phyloP scores from a whole-genome alignment of 2,797 vertebrate genomes.

The Sebastes nivosus region DNA sequence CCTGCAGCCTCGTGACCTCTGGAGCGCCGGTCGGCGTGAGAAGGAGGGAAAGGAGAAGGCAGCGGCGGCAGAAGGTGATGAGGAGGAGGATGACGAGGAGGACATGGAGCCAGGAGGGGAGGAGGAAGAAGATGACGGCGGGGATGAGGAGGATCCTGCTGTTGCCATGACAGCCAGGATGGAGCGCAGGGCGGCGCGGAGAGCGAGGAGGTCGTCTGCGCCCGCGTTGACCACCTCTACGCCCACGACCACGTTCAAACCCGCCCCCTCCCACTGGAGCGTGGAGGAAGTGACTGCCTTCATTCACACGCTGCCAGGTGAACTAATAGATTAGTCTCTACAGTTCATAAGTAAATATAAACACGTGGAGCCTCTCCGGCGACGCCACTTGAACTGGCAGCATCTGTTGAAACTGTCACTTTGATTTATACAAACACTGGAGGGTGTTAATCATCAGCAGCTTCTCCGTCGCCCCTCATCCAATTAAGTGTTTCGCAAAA shows the following conservation, averaged over 20 bases:
- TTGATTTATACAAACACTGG: constrained; percentile 28
- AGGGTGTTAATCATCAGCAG: constrained; percentile 28
- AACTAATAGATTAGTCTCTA: background rate
- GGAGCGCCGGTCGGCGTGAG: constrained; percentile 72
- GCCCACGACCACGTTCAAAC: constrained; percentile 70
- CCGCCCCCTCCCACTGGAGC: constrained; percentile 90
- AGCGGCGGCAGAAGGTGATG: constrained; percentile 39
- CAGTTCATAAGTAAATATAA: background rate
- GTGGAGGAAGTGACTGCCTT: constrained; percentile 96
- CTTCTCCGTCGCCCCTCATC: background rate
- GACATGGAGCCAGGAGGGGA: constrained; percentile 43
- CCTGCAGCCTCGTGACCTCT: constrained; percentile 73
- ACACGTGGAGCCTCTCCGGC: background rate
- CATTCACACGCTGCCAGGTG: constrained; percentile 94
- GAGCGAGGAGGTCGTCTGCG: constrained; percentile 84
- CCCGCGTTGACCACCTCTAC: constrained; percentile 81
- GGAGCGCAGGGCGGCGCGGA: constrained; percentile 86
- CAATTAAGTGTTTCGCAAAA: constrained; percentile 57
- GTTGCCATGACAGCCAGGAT: constrained; percentile 89
- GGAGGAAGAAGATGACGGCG: constrained; percentile 52
- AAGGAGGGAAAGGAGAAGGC: constrained; percentile 73
- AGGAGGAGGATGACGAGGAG: constrained; percentile 50
- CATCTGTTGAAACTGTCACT: background rate
- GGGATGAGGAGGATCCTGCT: constrained; percentile 80
- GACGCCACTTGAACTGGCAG: background rate